phyloP scores from a whole-genome alignment of 2,797 vertebrate genomes.

The Acrossocheilus wenchowensis region DNA sequence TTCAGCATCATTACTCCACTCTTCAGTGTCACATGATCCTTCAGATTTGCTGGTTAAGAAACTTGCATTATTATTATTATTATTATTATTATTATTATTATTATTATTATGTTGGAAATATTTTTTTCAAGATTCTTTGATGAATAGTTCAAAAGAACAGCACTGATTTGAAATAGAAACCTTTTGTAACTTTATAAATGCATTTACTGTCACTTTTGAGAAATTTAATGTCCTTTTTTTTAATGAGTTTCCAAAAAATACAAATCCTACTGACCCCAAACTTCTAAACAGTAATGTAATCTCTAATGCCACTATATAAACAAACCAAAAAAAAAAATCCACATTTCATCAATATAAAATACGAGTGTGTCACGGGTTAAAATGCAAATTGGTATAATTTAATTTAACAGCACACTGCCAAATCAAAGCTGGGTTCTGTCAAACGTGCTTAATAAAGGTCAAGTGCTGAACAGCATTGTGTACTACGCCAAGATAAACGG shows the following conservation, averaged over 20 bases:
- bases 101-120: not conserved
- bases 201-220: not conserved
- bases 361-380: not conserved
- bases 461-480: constrained; percentile 77
- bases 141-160: not conserved
- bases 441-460: constrained; percentile 71
- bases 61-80: not conserved
- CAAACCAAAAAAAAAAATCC: not conserved
- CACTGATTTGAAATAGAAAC: not conserved
- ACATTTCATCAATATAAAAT: not conserved
- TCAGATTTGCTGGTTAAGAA: not conserved
- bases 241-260: not conserved
- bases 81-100: not conserved
- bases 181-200: not conserved
- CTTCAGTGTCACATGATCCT: not conserved
- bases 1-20: not conserved
- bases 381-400: constrained; percentile 30
- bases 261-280: no score
- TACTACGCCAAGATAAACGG: constrained; percentile 84
- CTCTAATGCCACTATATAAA: not conserved
- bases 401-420: constrained; percentile 36
- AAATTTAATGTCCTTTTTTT: not conserved
- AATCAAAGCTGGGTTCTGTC: constrained; percentile 37
- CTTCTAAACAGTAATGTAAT: not conserved
- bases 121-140: not conserved